A percentile compares a stretch with the other conserved stretches of the same genome.
Conservation (phyloP, 2,797 vertebrate species). For the Lycodopsis pacificus region DNA sequence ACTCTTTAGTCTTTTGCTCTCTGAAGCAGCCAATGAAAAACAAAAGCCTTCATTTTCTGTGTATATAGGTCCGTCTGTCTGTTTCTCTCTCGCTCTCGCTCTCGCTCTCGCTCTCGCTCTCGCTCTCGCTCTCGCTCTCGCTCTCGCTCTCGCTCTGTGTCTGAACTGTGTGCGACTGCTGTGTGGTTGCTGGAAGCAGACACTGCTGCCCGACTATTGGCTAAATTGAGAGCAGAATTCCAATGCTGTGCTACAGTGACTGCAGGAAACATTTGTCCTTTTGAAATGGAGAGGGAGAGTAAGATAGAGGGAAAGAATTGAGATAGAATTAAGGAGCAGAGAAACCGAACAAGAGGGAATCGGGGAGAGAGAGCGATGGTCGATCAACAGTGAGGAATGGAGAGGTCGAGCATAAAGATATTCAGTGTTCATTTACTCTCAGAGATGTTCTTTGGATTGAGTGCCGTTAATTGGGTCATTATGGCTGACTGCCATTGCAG, state of each 20-base stretch:
- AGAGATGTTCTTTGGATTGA: conserved; percentile 62
- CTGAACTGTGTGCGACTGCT: conserved; percentile 71
- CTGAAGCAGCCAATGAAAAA: conserved; percentile 7
- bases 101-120: conserved; percentile 4
- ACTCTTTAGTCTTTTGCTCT: conserved; percentile 18
- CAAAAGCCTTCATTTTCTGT: conserved; percentile 1
- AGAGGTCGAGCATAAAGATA: conserved; percentile 33
- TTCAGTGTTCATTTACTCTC: conserved; percentile 64
- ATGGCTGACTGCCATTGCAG: conserved; percentile 50
- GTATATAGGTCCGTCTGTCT: no score
- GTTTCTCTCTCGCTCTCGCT: background rate
- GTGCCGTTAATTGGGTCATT: conserved; percentile 70
- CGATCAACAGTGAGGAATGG: conserved; percentile 25
- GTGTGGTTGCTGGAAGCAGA: conserved; percentile 72
- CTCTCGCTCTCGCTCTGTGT: conserved; percentile 2
- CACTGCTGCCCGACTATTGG: conserved; percentile 69
- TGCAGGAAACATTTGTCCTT: conserved; percentile 82
- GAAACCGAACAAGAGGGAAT: conserved; percentile 20
- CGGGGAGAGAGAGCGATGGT: background rate
- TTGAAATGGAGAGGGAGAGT: conserved; percentile 65
- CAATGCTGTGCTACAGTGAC: conserved; percentile 77
- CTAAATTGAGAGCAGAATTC: conserved; percentile 81
- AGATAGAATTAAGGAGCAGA: conserved; percentile 27
- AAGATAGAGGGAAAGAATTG: conserved; percentile 31
- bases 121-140: background rate